phyloP scores from a whole-genome alignment of 1,140 invertebrate species.

The Nilaparvata lugens region DNA sequence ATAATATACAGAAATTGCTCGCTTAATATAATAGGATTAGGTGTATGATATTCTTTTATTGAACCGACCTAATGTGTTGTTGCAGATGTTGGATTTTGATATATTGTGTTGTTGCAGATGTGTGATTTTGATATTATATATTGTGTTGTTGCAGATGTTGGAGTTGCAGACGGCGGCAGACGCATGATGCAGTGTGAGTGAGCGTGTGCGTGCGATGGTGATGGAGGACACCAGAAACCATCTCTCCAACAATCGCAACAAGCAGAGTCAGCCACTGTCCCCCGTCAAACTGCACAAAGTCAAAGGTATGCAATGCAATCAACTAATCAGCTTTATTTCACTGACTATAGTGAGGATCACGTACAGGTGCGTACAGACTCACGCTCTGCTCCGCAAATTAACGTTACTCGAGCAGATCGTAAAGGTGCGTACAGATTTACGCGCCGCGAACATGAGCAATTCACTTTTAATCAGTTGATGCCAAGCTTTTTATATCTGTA shows the following conservation, averaged over 20 bases:
- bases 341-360: no score
- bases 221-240: constrained; percentile 15
- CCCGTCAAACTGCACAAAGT: constrained; percentile 27
- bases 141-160: not conserved
- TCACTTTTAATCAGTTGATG: no score
- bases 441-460: no score
- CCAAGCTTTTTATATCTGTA: no score
- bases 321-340: no score
- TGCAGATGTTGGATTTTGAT: not conserved
- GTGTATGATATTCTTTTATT: not conserved
- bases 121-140: not conserved
- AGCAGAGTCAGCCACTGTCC: constrained; percentile 16
- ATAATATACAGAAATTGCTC: no score
- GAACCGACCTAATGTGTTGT: not conserved
- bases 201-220: not conserved
- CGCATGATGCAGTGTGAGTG: not conserved
- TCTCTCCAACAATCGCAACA: constrained; percentile 8
- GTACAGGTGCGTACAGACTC: no score
- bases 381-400: no score
- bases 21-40: no score
- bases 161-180: not conserved
- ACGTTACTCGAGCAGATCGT: no score
- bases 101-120: not conserved
- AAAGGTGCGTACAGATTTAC: no score
- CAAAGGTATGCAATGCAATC: constrained; percentile 22